Base-by-base conservation (phyloP, 2,888 invertebrate species). In the Onthophagus sagittarius region DNA sequence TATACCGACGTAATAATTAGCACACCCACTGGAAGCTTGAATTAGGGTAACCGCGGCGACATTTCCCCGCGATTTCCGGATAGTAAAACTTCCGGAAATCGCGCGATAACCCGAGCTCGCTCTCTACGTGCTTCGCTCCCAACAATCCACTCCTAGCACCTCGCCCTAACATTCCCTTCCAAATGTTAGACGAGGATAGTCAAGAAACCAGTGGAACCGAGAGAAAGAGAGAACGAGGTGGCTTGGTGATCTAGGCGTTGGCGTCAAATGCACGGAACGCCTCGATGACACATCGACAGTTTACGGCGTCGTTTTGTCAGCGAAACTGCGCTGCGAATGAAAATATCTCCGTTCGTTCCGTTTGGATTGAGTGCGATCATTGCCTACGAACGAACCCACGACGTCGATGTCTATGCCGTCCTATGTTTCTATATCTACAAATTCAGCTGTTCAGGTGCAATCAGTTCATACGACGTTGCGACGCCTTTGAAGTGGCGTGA, bases 11-110 rank as follows among this genome's bases (percentile, higher is more conserved):
- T 53, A 53, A 53, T 53, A 53, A 53, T 53, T 53, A 53, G 39
- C 39, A 53, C 39, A 53, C 39, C 39, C 39, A 9, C 39, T 53
- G 39, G 39, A 53, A 53, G 39, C 39, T n/a, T 31, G 31, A 67
- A 67, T 67, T 67, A 67, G 67, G 67, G 67, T 31, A 67, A 67
- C 67, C 67, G 67, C 67, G 31, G 67, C 23, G 67, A 67, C 67
- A 67, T 67, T 67, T 67, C 67, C 39, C 67, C 23, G 67, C 67
- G 67, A 67, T 67, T 67, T 67, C 67, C 67, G 67, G 67, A 23
- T 32, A 67, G 67, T 67, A 67, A 67, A 67, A 67, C 67, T 67
- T 67, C 67, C 67, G 23, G 67, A 32, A 32, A 67, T 67, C 67
- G 32, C 67, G 31, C 67, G 67, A 67, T 67, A 67, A 67, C 67